Evolutionary conservation across 2,888 invertebrate genomes (phyloP).

Genomic region (Trimorus sp.): DNA sequence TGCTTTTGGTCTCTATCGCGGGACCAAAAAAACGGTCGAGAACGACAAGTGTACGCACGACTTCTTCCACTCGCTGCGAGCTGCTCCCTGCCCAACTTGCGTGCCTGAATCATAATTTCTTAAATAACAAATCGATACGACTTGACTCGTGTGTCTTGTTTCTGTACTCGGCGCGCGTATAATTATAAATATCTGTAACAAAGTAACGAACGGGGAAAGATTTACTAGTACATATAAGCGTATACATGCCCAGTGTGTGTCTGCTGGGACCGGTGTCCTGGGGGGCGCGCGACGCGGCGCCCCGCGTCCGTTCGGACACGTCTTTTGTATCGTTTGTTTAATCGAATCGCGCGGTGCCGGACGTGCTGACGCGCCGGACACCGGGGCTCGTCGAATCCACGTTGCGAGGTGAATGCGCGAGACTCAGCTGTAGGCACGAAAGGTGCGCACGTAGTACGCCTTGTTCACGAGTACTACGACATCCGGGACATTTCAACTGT

Average conservation of each 20-base stretch:
- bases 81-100: constrained; percentile 80
- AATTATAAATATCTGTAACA: constrained; percentile 23
- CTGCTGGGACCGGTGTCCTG: constrained; percentile 17
- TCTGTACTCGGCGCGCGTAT: constrained; percentile 46
- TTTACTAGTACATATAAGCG: constrained; percentile 27
- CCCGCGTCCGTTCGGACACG: constrained; percentile 23
- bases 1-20: constrained; percentile 16
- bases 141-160: constrained; percentile 64
- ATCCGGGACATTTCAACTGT: constrained; percentile 39
- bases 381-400: constrained; percentile 33
- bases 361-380: constrained; percentile 16
- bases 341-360: constrained; percentile 35
- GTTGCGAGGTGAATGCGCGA: constrained; percentile 37
- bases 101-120: constrained; percentile 78
- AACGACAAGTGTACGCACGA: constrained; percentile 67
- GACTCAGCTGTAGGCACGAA: constrained; percentile 45
- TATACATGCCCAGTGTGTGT: constrained; percentile 46
- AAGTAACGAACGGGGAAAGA: constrained; percentile 7
- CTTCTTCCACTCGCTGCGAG: constrained; percentile 79
- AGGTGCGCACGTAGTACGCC: constrained; percentile 62
- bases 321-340: constrained; percentile 60
- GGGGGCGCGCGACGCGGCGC: constrained; percentile 13
- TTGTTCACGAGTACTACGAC: constrained; percentile 50
- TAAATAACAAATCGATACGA: constrained; percentile 69
- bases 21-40: not conserved